These are phyloP conservation scores for Sinhomidia bicolor DNA, from an alignment of 2,888 invertebrate species.

Conservation along the genomic window DNA sequence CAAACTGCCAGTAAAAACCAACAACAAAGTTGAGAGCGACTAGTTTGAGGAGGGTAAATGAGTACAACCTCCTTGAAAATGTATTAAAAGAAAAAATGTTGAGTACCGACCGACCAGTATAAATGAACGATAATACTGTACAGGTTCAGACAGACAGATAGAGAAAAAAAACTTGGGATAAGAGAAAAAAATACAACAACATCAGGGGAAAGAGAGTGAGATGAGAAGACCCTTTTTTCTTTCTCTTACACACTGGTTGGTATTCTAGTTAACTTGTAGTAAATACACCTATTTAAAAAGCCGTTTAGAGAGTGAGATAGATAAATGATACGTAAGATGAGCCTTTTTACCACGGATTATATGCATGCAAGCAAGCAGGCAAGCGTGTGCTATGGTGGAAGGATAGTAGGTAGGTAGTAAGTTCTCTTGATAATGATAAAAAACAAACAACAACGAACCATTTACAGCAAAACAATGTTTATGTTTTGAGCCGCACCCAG, in stretches of 20 bases:
- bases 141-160: too few relatives aligned
- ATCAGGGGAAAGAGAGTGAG: not conserved
- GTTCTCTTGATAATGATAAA: slow-evolving; percentile 50
- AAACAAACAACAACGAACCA: slow-evolving; percentile 64
- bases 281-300: slow-evolving; percentile 64
- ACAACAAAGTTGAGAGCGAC: slow-evolving; percentile 33
- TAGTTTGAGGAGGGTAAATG: slow-evolving; percentile 54
- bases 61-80: slow-evolving; percentile 49
- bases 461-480: slow-evolving; percentile 61
- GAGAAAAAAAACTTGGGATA: not conserved
- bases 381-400: slow-evolving; percentile 38
- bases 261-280: slow-evolving; percentile 36
- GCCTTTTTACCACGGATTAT: not conserved
- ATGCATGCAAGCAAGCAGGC: slow-evolving; percentile 27
- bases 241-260: not conserved
- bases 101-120: slow-evolving; percentile 33
- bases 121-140: not conserved
- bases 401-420: too few relatives aligned
- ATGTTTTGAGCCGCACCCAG: slow-evolving; percentile 52
- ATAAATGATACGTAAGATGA: not conserved
- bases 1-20: slow-evolving; percentile 58
- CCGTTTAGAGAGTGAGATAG: slow-evolving; percentile 38
- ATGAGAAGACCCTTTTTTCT: slow-evolving; percentile 17
- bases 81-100: slow-evolving; percentile 37
- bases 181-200: not conserved